Base-by-base conservation (phyloP, 23 tunicate species). In the Ascidia mentula region DNA sequence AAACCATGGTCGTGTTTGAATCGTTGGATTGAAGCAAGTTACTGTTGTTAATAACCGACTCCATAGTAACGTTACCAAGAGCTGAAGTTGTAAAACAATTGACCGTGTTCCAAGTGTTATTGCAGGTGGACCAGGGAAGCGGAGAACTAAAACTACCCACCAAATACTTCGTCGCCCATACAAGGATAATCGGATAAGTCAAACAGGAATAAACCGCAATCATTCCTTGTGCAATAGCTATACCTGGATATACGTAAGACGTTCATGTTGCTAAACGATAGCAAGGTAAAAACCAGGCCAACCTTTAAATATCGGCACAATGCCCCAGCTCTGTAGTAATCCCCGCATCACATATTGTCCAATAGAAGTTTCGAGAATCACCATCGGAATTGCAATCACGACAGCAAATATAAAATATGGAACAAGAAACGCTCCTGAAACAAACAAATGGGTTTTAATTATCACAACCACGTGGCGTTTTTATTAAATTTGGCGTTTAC, bases 111-210 rank as follows among this genome's bases (percentile, higher is more conserved):
- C 87, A 88, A 18, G 40, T 0, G 59, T 88, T 82, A 38, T 80
- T 73, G 9, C 93, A 88, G 34, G 40, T 60, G n/a, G 93, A 45
- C 93, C 93, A 88, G 24, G 93, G 93, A 28, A 88, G 42, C 18
- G 72, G 59, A 0, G 75, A 69, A 20, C 87, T 88, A 26, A 88
- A 72, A 45, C 85, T 80, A 35, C 69, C 37, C 36, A 80, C 34
- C 6, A 86, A 74, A 45, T 80, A 86, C 38, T 86, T 85, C 13
- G 81, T 75, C 38, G 80, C 74, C 80, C 81, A 86, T 1, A 85
- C 90, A 0, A 86, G 72, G 36, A 86, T 86, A 60, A 86, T 85
- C 74, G 82, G 82, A 76, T 86, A 86, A 61, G 82, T 80, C 1
- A 86, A 81, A n/a, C 74, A 18, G 45, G 81, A 86, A 12, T 85